Conservation (phyloP, 1,140 invertebrate genomes). For the Drosophila sechellia region DNA sequence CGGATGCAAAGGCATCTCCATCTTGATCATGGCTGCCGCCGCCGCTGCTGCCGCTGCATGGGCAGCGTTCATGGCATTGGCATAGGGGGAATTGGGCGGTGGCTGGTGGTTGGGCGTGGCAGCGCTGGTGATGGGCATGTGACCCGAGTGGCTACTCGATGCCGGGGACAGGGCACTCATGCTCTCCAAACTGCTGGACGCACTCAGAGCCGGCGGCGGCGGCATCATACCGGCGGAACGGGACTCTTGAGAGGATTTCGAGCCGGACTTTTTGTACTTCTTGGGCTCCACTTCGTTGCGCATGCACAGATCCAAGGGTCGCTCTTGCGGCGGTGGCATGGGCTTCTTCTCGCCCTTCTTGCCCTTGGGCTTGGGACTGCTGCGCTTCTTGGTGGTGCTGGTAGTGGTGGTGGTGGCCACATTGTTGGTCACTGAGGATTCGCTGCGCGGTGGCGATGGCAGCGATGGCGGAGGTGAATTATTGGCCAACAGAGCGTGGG, state of each 20-base stretch:
- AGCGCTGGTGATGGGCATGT: conserved; percentile 53
- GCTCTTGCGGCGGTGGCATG: conserved; percentile 89
- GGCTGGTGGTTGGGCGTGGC: conserved; percentile 51
- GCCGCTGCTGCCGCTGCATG: conserved; percentile 78
- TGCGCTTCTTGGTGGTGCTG: conserved; percentile 32
- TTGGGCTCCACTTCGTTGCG: conserved; percentile 69
- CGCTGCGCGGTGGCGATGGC: conserved; percentile 82
- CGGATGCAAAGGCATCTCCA: conserved; percentile 83
- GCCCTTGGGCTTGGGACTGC: conserved; percentile 49
- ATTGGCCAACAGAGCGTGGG: conserved; percentile 53
- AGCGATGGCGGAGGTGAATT: conserved; percentile 72
- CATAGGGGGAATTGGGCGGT: conserved; percentile 41
- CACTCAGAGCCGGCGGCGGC: conserved; percentile 80
- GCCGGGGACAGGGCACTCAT: conserved; percentile 76
- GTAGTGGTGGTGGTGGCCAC: conserved; percentile 1
- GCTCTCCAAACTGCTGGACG: conserved; percentile 71
- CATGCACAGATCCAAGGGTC: conserved; percentile 93
- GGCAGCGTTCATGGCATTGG: conserved; percentile 67
- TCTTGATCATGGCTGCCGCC: conserved; percentile 82
- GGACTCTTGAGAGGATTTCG: conserved; percentile 83
- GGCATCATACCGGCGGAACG: conserved; percentile 82
- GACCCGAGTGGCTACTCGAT: conserved; percentile 68
- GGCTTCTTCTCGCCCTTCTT: conserved; percentile 67
- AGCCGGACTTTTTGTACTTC: conserved; percentile 65
- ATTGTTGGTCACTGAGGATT: conserved; percentile 61